Evolutionary conservation across 1,140 invertebrate species (phyloP).

Genomic region (Holcopasites calliopsidis): DNA sequence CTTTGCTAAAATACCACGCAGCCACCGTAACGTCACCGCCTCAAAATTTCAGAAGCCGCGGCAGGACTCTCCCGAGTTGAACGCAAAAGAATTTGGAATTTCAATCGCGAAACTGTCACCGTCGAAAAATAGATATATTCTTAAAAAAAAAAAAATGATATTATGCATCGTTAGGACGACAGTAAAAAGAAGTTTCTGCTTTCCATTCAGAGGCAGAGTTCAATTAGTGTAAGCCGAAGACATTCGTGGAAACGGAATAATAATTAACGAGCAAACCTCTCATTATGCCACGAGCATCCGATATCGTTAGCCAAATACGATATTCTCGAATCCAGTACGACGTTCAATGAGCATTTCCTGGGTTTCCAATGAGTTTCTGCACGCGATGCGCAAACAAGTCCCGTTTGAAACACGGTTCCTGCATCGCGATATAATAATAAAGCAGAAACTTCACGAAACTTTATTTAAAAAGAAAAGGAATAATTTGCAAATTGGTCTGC

Average conservation of each 20-base stretch:
- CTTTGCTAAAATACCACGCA: neutral
- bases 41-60: constrained; percentile 27
- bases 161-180: too few species aligned
- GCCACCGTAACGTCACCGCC: neutral
- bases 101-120: too few species aligned
- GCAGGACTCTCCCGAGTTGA: neutral
- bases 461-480: neutral
- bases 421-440: neutral
- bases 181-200: too few species aligned
- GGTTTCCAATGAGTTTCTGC: neutral
- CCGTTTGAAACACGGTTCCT: neutral
- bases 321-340: neutral
- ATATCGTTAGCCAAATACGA: constrained; percentile 10
- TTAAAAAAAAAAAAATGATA: too few species aligned
- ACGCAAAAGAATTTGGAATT: constrained; percentile 35
- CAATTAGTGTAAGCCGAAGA: too few species aligned
- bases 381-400: neutral
- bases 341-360: neutral
- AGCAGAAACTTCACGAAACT: neutral
- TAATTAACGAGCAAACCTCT: constrained; percentile 22
- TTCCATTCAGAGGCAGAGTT: too few species aligned
- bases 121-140: too few species aligned
- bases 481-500: neutral
- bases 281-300: neutral
- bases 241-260: constrained; percentile 4